A percentile compares a stretch with the other conserved stretches of the same genome.
Evolutionary conservation across 37 sponge, comb jelly and placozoan genomes (phyloP).

Genomic region (Geodia barretti): DNA sequence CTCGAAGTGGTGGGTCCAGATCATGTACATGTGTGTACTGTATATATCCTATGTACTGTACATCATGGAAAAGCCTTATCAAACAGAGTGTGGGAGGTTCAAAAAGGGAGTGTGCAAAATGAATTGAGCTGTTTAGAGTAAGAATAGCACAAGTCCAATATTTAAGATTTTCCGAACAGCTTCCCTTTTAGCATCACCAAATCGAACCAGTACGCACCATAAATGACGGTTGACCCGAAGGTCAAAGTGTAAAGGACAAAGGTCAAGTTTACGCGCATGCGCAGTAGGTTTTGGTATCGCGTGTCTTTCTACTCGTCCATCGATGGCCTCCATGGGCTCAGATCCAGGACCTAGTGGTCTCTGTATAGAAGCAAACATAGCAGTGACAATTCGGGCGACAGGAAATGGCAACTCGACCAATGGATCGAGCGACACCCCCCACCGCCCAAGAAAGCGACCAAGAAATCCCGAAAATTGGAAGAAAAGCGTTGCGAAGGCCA

Average conservation of each 20-base stretch:
- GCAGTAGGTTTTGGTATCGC: neutral
- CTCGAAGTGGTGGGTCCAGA: no score
- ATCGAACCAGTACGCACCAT: neutral
- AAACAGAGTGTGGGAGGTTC: no score
- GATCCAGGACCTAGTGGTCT: conserved; percentile 7
- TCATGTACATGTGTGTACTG: no score
- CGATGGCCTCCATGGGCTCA: neutral
- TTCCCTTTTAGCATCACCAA: neutral
- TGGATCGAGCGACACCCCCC: conserved; percentile 7
- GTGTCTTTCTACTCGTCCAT: neutral
- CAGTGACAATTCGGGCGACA: neutral
- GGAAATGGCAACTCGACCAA: conserved; percentile 9
- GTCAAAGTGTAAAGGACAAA: neutral
- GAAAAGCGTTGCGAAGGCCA: conserved; percentile 12
- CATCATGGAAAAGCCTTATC: no score
- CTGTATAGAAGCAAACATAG: neutral
- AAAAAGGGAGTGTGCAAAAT: no score
- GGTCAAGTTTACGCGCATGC: neutral
- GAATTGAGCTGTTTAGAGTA: neutral
- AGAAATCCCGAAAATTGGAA: conserved; percentile 21
- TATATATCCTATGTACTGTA: no score
- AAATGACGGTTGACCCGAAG: no score
- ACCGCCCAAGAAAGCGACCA: conserved; percentile 1
- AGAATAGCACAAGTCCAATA: no score
- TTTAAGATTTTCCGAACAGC: neutral